Percentiles rank a stretch among this genome's conserved stretches.
phyloP scores from a whole-genome alignment of 1,140 invertebrate genomes.

The Helicoverpa zea region DNA sequence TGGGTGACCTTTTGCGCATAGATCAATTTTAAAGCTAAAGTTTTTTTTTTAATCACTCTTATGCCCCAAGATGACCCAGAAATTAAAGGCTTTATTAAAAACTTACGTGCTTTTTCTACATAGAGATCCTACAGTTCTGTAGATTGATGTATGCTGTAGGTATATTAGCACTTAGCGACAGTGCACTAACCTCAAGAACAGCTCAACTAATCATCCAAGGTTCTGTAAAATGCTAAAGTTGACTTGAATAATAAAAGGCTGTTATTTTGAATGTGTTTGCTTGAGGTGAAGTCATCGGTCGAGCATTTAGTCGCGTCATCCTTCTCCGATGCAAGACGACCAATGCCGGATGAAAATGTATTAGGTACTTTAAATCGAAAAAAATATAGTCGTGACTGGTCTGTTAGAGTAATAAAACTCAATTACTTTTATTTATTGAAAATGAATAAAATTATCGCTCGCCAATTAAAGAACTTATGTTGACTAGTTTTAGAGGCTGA shows the following conservation, averaged over 20 bases:
- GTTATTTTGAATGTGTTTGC: constrained; percentile 37
- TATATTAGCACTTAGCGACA: not conserved
- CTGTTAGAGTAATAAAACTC: not conserved
- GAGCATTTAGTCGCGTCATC: constrained; percentile 47
- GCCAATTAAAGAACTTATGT: too few species aligned
- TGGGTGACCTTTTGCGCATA: constrained; percentile 5
- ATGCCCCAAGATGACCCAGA: too few species aligned
- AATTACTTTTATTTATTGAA: too few species aligned
- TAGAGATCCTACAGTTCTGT: too few species aligned
- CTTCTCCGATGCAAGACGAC: constrained; percentile 41
- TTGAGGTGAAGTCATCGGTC: constrained; percentile 53
- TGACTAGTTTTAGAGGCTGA: too few species aligned
- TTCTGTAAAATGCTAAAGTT: constrained; percentile 56
- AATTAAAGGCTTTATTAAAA: not conserved
- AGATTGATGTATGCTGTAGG: not conserved
- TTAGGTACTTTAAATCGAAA: not conserved
- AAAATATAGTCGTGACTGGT: not conserved
- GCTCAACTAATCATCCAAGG: constrained; percentile 52
- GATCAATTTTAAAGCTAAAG: not conserved
- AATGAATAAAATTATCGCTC: too few species aligned
- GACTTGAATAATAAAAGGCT: constrained; percentile 43
- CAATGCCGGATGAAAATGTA: constrained; percentile 9
- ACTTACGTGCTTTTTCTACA: too few species aligned
- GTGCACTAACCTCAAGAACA: constrained; percentile 22
- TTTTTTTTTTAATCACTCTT: too few species aligned